Evolutionary conservation across 2,888 invertebrate species (phyloP), one percentile per base, ranked within the genome.

Genomic region (Cremastinae sp.): DNA sequence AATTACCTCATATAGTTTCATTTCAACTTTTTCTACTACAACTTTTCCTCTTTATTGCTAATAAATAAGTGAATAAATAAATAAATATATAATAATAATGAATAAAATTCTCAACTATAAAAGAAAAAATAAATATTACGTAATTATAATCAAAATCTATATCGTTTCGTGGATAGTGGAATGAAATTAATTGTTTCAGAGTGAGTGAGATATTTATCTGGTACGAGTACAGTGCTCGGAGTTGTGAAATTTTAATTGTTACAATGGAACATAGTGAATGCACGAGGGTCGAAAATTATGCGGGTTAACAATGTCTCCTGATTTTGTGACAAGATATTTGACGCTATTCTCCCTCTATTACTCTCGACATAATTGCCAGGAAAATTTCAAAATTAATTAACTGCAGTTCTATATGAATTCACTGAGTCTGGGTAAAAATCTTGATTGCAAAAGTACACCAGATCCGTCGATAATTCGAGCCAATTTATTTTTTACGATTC

Each of bases 311-410:
- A 73, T 76, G 49, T 73, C 49, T 34, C 12, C 58, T 76, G 69
- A 76, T 76, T 76, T 59, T 34, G 38, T n/a, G 28, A 59, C 14
- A 12, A 72, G 72, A 76, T 69, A 61, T 45, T 64, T 14, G 38
- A 58, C 41, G 10, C 54, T 45, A 56, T 12, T 34, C 22, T 3
- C 47, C 22, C 41, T 9, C 20, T 22, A 20, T 16, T 41, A 20
- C 9, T 56, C 8, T 12, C 61, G 41, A 20, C 47, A 16, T 10
- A 41, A 66, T 66, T 22, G 49, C 34, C 65, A 2, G 58, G 53
- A 59, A 59, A 72, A 20, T 65, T 53, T 58, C 64, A 69, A 73
- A 70, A 79, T 79, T 74, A 78, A 79, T 79, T 79, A 75, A 78
- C 59, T 22, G 62, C 28, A 75, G 68, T 49, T 53, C 64, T 16